phyloP scores from a whole-genome alignment of 2,113 vertebrate genomes.

The Urocynchramus pylzowi region DNA sequence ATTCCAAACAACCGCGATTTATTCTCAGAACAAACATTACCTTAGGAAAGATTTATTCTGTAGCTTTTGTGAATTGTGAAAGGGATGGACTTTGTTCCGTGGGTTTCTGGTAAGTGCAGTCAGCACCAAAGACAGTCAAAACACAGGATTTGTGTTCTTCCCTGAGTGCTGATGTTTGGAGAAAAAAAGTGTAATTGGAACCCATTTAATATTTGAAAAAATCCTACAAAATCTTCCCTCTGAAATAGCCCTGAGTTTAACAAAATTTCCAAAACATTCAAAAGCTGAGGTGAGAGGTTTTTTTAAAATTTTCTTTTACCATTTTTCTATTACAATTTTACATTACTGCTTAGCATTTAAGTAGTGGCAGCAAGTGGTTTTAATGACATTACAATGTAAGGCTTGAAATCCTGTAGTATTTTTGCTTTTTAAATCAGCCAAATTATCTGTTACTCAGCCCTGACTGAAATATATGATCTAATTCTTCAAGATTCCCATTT shows the following conservation, averaged over 20 bases:
- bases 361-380: background rate
- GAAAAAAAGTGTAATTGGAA: background rate
- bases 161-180: fast-evolving
- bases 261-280: background rate
- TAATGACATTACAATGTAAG: background rate
- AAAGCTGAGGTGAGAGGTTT: background rate
- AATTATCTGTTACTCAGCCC: background rate
- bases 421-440: background rate
- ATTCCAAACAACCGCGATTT: slow-evolving; percentile 62
- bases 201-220: background rate
- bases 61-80: background rate
- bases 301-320: background rate
- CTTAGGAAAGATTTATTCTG: slow-evolving; percentile 44
- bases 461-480: background rate
- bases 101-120: background rate
- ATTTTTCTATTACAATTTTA: background rate
- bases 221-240: background rate
- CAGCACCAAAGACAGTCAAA: background rate
- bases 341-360: background rate
- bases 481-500: background rate
- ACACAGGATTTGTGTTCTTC: background rate
- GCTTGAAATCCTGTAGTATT: background rate
- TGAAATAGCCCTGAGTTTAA: background rate
- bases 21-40: slow-evolving; percentile 64
- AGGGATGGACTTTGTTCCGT: background rate